phyloP scores from a whole-genome alignment of 2,888 invertebrate genomes.

The Tethea ocularis region DNA sequence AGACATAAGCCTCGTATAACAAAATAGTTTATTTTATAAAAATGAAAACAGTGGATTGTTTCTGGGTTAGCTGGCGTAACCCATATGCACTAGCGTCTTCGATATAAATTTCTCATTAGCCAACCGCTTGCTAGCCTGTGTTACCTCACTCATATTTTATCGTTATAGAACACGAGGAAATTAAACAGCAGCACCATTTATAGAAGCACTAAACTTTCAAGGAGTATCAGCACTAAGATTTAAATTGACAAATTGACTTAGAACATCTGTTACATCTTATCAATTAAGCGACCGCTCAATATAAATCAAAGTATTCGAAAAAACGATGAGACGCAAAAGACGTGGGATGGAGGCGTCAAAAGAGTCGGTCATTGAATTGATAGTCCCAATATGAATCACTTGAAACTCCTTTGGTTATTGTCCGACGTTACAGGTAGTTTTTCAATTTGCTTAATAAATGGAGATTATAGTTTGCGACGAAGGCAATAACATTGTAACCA shows the following conservation, averaged over 20 bases:
- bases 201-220: background rate
- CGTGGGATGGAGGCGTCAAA: slow-evolving; percentile 49
- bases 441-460: slow-evolving; percentile 34
- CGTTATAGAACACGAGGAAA: background rate
- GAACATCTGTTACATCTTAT: background rate
- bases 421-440: slow-evolving; percentile 39
- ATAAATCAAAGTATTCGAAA: background rate
- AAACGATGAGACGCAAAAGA: slow-evolving; percentile 43
- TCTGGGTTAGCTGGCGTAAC: slow-evolving; percentile 55
- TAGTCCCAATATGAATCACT: slow-evolving; percentile 47
- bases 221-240: background rate
- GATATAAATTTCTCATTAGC: slow-evolving; percentile 32
- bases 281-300: background rate
- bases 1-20: too few relatives aligned
- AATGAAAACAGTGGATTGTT: slow-evolving; percentile 32
- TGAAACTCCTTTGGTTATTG: slow-evolving; percentile 25
- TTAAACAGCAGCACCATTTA: background rate
- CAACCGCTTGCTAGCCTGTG: background rate
- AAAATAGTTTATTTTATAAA: too few relatives aligned
- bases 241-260: background rate
- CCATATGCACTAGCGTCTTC: slow-evolving; percentile 32
- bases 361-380: slow-evolving; percentile 38
- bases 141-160: background rate
- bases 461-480: slow-evolving; percentile 14
- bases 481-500: background rate